Conservation (phyloP, 2,113 vertebrate genomes). For the Motacilla tschutschensis region DNA sequence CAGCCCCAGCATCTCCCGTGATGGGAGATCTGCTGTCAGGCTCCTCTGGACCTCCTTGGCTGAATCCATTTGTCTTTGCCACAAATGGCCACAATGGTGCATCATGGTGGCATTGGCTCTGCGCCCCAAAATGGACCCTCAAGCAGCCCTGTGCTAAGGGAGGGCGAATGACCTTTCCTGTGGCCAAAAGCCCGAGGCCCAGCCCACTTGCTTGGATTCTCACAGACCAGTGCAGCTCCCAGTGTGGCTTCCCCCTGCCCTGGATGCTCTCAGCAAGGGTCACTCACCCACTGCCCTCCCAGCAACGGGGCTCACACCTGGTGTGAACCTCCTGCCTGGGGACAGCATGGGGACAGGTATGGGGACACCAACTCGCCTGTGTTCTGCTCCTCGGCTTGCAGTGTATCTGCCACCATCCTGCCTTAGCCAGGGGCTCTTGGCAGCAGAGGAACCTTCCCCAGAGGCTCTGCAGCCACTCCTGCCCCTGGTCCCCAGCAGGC, state of each 20-base stretch:
- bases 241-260: background rate
- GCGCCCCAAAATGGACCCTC: background rate
- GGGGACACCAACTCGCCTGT: accelerated
- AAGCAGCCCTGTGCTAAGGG: accelerated
- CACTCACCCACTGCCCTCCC: background rate
- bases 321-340: accelerated
- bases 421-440: background rate
- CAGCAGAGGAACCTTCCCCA: background rate
- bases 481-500: background rate
- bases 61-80: background rate
- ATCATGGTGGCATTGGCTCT: accelerated
- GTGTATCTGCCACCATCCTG: background rate
- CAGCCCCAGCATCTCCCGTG: background rate
- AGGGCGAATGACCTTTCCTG: background rate
- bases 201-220: background rate
- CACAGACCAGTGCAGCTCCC: background rate
- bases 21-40: background rate
- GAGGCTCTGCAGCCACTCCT: background rate
- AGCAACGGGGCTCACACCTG: background rate
- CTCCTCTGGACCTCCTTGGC: background rate
- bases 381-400: background rate
- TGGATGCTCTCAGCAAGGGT: background rate
- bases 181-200: background rate
- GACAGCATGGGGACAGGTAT: background rate
- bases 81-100: accelerated